Evolutionary conservation across 2,113 vertebrate genomes (phyloP), one percentile per base, ranked within the genome.

Genomic region (Perca flavescens): DNA sequence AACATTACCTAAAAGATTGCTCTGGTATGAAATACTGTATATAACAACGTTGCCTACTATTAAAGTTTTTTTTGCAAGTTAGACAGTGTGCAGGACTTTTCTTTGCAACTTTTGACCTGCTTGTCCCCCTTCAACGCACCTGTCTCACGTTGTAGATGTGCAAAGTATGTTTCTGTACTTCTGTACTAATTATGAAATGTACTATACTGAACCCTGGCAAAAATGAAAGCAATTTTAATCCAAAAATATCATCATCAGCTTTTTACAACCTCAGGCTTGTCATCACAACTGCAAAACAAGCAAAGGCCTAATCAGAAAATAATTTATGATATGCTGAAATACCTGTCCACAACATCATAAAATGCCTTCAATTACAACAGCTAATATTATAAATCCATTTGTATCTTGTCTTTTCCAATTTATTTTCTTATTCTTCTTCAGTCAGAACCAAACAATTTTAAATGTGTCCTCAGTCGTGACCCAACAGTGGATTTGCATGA

Each of bases 401-500:
- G 22, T 62, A 66, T 63, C 25, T 62, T 77, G 80, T 81, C 66
- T 4, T 58, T 62, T 69, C 19, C 34, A 65, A 62, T 85, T 66
- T 2, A 28, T 74, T 67, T 74, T 60, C 31, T 73, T 50, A 85
- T 80, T 79, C 6, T 31, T 73, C 69, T 57, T 54, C 28, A 78
- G 40, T 63, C 40, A 43, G 34, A 68, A 54, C 16, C 50, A 76
- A 75, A 73, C 54, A 77, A 49, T 74, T 36, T 66, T 21, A 25
- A 78, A 72, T 66, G 57, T 80, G 74, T 72, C 79, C 40, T 69
- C 54, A 52, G 49, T 63, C 4, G 16, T 78, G 58, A 77, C 72
- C 62, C 46, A 82, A 63, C 13, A 46, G 22, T 19, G 64, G 78
- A 76, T 80, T 64, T 80, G 53, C 70, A 90, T 74, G 61, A 80